A percentile compares a stretch with the other conserved stretches of the same genome.
Conservation (phyloP, 2,888 invertebrate genomes). For the Camptogramma bilineatum region DNA sequence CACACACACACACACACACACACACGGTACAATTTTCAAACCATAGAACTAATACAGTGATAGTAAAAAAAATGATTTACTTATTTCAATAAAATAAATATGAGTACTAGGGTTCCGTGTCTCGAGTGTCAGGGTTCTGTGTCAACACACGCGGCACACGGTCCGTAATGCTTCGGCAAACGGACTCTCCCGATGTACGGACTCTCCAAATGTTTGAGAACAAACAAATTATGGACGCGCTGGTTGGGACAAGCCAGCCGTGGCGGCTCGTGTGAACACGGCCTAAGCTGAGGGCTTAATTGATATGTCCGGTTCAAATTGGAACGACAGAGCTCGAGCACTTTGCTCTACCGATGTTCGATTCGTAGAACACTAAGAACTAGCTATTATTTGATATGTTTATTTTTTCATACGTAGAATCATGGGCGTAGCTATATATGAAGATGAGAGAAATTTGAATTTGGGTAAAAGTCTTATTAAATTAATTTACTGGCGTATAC, state of each 20-base stretch:
- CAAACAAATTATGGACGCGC: conserved; percentile 31
- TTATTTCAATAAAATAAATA: conserved; percentile 8
- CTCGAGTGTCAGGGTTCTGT: not conserved
- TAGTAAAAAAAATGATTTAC: no score
- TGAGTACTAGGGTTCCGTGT: not conserved
- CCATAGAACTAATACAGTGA: no score
- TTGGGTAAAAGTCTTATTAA: no score
- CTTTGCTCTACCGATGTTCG: not conserved
- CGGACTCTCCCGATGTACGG: conserved; percentile 14
- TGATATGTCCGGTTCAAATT: conserved; percentile 23
- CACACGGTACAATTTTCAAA: no score
- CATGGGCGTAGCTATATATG: no score
- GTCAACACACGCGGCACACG: conserved; percentile 13
- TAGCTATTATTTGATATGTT: not conserved
- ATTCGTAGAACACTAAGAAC: not conserved
- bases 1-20: no score
- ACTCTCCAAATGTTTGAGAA: conserved; percentile 21
- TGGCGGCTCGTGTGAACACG: conserved; percentile 26
- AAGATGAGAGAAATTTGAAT: no score
- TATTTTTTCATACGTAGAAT: no score
- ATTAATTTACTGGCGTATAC: no score
- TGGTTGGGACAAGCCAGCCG: conserved; percentile 17
- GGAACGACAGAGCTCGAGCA: conserved; percentile 7
- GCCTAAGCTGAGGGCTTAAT: conserved; percentile 18
- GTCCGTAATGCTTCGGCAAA: conserved; percentile 35